These are phyloP conservation scores for Drepana falcataria DNA, from an alignment of 2,888 invertebrate species.

Conservation along the genomic window DNA sequence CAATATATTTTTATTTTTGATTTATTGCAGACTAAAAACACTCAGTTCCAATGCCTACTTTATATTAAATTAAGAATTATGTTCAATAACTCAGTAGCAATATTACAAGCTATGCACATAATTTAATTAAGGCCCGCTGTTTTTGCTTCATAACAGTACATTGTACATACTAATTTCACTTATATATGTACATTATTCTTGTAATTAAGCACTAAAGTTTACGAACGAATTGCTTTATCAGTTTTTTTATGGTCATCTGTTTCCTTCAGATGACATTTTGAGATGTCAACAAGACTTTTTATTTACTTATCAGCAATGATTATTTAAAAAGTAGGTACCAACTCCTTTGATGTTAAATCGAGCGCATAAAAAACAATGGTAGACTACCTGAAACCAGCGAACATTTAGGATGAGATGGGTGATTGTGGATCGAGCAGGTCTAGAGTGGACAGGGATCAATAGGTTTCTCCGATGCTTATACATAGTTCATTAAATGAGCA, in stretches of 20 bases:
- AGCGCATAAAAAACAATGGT: too few species aligned
- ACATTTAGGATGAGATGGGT: too few species aligned
- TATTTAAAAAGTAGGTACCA: neutral
- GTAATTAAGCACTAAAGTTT: constrained; percentile 55
- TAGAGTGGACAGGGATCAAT: too few species aligned
- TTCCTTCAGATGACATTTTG: constrained; percentile 19
- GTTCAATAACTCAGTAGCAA: neutral
- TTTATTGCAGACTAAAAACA: too few species aligned
- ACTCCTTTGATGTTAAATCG: too few species aligned
- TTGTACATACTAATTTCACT: constrained; percentile 1
- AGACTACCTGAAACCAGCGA: too few species aligned
- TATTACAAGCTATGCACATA: neutral
- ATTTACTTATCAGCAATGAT: constrained; percentile 11
- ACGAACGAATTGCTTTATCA: constrained; percentile 43
- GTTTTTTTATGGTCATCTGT: constrained; percentile 12
- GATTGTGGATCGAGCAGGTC: too few species aligned
- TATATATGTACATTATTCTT: constrained; percentile 23
- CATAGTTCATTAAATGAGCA: too few species aligned
- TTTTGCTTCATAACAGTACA: constrained; percentile 7
- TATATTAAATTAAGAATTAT: neutral
- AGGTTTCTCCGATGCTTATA: too few species aligned
- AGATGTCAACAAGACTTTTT: constrained; percentile 19
- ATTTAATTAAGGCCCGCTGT: constrained; percentile 12
- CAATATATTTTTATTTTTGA: too few species aligned
- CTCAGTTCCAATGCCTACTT: too few species aligned